phyloP scores from a whole-genome alignment of 2,113 vertebrate genomes.

The Egretta garzetta region DNA sequence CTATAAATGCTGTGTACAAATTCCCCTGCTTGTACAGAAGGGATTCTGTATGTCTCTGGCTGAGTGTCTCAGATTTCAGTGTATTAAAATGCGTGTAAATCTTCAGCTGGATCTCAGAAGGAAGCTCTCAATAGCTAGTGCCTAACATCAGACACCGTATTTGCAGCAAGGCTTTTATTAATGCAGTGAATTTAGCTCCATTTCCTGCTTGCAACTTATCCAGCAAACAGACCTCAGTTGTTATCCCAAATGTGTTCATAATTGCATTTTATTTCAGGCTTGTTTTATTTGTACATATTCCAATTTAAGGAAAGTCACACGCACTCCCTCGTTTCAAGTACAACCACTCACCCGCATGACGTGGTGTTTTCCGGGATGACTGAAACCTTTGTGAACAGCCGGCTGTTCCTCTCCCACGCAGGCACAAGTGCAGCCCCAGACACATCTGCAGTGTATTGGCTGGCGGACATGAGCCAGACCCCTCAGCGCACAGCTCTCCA shows the following conservation, averaged over 20 bases:
- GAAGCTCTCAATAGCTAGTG: not conserved
- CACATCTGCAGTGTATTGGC: not conserved
- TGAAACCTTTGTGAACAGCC: not conserved
- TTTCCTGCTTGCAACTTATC: not conserved
- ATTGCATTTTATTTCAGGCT: conserved; percentile 9
- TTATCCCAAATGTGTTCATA: conserved; percentile 26
- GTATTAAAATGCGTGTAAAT: not conserved
- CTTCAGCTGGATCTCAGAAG: not conserved
- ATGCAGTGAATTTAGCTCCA: not conserved
- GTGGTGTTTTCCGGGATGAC: not conserved
- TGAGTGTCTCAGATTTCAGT: not conserved
- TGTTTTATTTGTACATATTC: conserved; percentile 21
- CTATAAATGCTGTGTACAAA: not conserved
- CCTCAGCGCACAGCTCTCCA: rapidly evolving
- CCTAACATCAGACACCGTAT: not conserved
- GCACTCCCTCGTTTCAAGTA: not conserved
- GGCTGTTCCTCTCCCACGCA: not conserved
- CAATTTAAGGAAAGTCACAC: not conserved
- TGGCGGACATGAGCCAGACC: rapidly evolving
- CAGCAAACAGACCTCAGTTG: not conserved
- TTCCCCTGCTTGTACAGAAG: not conserved
- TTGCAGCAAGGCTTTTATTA: not conserved
- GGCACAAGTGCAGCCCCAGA: not conserved
- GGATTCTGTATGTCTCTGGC: not conserved
- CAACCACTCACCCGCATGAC: rapidly evolving